A percentile compares a stretch with the other conserved stretches of the same genome.
These are phyloP conservation scores for Drosophila incognita DNA, from an alignment of 2,888 invertebrate genomes.

Conservation along the genomic window DNA sequence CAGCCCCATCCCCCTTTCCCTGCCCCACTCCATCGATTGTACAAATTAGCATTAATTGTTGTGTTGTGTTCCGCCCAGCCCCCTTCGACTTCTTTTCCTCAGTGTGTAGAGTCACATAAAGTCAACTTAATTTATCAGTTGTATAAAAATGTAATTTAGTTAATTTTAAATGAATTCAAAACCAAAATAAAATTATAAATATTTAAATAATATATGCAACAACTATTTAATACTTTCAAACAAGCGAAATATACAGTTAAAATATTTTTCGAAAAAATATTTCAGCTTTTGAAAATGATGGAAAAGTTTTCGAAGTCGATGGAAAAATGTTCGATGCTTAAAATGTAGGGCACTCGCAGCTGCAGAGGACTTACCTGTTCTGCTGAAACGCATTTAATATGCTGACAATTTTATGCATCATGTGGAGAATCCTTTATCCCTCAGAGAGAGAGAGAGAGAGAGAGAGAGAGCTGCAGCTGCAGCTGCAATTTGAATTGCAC, in stretches of 20 bases:
- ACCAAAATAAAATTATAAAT: constrained; percentile 53
- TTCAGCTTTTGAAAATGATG: not conserved
- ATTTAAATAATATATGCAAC: constrained; percentile 21
- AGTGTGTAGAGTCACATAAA: constrained; percentile 61
- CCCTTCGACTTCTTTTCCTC: constrained; percentile 9
- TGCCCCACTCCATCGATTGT: constrained; percentile 55
- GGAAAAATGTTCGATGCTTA: not conserved
- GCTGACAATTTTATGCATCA: constrained; percentile 40
- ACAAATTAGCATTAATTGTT: constrained; percentile 73
- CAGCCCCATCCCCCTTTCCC: not conserved
- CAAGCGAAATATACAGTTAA: not conserved
- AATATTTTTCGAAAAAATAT: not conserved
- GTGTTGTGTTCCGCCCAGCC: not conserved
- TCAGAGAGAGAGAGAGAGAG: not conserved
- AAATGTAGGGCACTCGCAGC: not conserved
- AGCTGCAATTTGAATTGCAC: constrained; percentile 9
- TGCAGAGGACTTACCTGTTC: constrained; percentile 1
- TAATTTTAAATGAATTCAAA: constrained; percentile 32
- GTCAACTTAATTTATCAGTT: constrained; percentile 49
- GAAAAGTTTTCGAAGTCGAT: not conserved
- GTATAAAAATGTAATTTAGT: constrained; percentile 51
- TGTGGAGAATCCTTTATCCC: constrained; percentile 46
- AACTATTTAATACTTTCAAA: not conserved
- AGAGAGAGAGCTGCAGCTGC: not conserved
- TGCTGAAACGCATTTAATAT: not conserved